These are phyloP conservation scores for Nasonovia ribisnigri DNA, from an alignment of 2,888 invertebrate genomes.

Conservation along the genomic window DNA sequence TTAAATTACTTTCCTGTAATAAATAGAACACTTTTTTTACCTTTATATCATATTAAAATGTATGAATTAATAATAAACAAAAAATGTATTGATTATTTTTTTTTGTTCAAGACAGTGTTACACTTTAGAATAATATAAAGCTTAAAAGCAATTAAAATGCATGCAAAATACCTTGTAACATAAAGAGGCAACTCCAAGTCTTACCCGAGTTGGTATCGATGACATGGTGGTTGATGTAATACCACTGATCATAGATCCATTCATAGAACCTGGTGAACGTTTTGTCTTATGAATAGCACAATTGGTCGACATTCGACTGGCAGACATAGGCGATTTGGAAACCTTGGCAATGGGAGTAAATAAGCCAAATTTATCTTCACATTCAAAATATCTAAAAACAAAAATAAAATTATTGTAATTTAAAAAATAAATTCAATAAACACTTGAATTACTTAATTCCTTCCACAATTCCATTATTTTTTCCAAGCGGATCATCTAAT, in stretches of 20 bases:
- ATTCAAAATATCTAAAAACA: constrained; percentile 89
- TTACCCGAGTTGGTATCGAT: constrained; percentile 73
- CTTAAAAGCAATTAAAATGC: constrained; percentile 33
- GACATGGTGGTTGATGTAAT: constrained; percentile 58
- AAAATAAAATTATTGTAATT: neutral
- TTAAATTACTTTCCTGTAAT: constrained; percentile 24
- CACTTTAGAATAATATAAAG: neutral
- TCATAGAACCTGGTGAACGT: constrained; percentile 56
- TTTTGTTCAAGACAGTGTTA: neutral
- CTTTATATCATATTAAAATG: neutral
- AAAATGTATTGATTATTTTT: neutral
- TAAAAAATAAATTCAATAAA: neutral
- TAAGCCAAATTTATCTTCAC: constrained; percentile 89
- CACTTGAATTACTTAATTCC: constrained; percentile 80
- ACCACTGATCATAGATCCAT: constrained; percentile 50
- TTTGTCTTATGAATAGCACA: constrained; percentile 74
- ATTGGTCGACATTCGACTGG: constrained; percentile 77
- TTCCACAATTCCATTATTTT: constrained; percentile 95
- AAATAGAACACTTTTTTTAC: neutral
- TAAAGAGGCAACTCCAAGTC: constrained; percentile 81
- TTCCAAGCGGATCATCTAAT: constrained; percentile 92
- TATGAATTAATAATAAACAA: neutral
- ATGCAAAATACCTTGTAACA: constrained; percentile 73
- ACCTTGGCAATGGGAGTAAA: constrained; percentile 95
- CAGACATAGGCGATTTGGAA: constrained; percentile 82